Percentiles rank a stretch among this genome's conserved stretches.
These are phyloP conservation scores for Leptoteleia sp. DNA, from an alignment of 1,140 invertebrate genomes.

Conservation along the genomic window DNA sequence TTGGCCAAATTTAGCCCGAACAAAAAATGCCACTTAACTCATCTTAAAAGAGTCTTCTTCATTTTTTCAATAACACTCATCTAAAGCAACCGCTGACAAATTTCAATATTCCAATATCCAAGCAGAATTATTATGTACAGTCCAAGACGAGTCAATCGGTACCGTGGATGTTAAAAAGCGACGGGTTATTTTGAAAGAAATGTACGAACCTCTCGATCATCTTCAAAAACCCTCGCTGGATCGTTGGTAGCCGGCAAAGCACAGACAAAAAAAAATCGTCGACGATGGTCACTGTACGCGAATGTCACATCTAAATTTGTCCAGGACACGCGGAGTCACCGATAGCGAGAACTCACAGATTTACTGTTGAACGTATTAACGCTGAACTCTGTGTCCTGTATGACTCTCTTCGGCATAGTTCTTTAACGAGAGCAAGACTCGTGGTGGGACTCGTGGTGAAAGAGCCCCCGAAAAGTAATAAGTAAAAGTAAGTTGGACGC, in stretches of 20 bases:
- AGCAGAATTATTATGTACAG: no score
- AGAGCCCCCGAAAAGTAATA: slow-evolving; percentile 67
- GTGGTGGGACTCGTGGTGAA: slow-evolving; percentile 66
- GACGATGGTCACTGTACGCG: slow-evolving; percentile 9
- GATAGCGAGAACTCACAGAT: slow-evolving; percentile 47
- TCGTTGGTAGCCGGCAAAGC: background rate
- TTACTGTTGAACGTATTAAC: slow-evolving; percentile 66
- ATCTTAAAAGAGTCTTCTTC: no score
- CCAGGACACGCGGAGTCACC: slow-evolving; percentile 23
- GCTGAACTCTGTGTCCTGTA: slow-evolving; percentile 65
- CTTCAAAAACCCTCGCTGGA: background rate
- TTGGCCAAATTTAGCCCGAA: no score
- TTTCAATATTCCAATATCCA: no score
- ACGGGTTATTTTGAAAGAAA: no score
- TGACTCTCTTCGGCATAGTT: slow-evolving; percentile 65
- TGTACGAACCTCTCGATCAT: slow-evolving; percentile 16
- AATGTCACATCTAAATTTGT: slow-evolving; percentile 45
- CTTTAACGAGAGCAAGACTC: slow-evolving; percentile 65
- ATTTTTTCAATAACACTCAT: no score
- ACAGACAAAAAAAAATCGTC: slow-evolving; percentile 12
- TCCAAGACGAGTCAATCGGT: no score
- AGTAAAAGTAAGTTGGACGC: slow-evolving; percentile 64
- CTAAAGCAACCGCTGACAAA: no score
- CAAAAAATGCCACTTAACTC: no score
- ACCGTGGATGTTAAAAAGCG: no score